Conservation (phyloP, 2,113 vertebrate species). For the Furnarius figulus region DNA sequence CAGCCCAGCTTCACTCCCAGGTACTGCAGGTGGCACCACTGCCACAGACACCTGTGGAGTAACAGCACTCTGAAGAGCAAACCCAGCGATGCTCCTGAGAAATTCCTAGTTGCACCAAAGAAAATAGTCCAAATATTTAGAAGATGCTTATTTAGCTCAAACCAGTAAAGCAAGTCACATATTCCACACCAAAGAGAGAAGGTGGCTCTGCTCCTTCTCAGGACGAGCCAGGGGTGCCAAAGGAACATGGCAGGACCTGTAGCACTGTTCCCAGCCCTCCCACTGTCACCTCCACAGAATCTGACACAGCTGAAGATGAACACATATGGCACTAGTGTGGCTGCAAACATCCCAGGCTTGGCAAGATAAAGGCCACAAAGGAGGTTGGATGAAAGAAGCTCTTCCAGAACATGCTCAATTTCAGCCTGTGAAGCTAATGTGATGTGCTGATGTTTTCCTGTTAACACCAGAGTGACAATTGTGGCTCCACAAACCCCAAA, state of each 20-base stretch:
- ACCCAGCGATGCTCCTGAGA: too few relatives aligned
- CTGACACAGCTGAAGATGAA: neutral
- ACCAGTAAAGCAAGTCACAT: neutral
- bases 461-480: neutral
- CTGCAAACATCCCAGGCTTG: neutral
- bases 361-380: neutral
- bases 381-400: neutral
- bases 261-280: neutral
- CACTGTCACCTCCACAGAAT: neutral
- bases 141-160: neutral
- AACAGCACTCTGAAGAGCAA: neutral
- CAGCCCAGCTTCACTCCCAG: neutral
- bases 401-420: neutral
- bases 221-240: neutral
- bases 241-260: neutral
- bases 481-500: neutral
- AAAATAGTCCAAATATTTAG: neutral
- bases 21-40: neutral
- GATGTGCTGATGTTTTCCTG: neutral
- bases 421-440: neutral
- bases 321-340: neutral
- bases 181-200: accelerated
- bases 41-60: accelerated
- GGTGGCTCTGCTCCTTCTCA: neutral
- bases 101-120: neutral